Evolutionary conservation across 2,888 invertebrate species (phyloP).

Genomic region (Brachypterus glaber): DNA sequence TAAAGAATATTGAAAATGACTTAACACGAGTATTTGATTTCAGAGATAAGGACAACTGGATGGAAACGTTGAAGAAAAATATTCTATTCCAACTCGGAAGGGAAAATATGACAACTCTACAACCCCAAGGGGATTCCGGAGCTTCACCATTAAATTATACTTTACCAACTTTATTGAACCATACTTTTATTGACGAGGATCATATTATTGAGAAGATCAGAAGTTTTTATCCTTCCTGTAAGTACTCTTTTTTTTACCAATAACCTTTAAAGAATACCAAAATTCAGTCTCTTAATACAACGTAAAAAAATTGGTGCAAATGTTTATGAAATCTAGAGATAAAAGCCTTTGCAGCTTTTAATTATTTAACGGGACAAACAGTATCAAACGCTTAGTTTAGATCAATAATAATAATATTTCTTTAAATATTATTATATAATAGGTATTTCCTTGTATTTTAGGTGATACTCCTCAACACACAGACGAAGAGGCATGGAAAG

Average conservation of each 20-base stretch:
- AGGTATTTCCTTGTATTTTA: constrained; percentile 26
- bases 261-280: too few species aligned
- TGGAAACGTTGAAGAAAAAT: constrained; percentile 28
- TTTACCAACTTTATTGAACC: constrained; percentile 24
- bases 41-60: constrained; percentile 28
- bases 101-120: constrained; percentile 14
- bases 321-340: too few species aligned
- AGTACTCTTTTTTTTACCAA: too few species aligned
- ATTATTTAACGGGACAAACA: too few species aligned
- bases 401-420: too few species aligned
- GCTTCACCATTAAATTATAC: constrained; percentile 21
- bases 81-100: constrained; percentile 26
- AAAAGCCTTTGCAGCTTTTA: too few species aligned
- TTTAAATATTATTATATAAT: too few species aligned
- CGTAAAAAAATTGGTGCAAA: too few species aligned
- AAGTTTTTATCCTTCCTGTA: constrained; percentile 38
- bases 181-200: constrained; percentile 25
- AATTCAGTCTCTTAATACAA: too few species aligned
- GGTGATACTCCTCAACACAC: constrained; percentile 48
- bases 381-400: too few species aligned
- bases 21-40: too few species aligned
- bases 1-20: too few species aligned
- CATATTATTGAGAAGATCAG: constrained; percentile 34
- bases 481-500: constrained; percentile 46
- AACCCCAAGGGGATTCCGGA: neutral